Evolutionary conservation across 2,797 vertebrate species (phyloP).

Genomic region (Pseudocheirus occidentalis): DNA sequence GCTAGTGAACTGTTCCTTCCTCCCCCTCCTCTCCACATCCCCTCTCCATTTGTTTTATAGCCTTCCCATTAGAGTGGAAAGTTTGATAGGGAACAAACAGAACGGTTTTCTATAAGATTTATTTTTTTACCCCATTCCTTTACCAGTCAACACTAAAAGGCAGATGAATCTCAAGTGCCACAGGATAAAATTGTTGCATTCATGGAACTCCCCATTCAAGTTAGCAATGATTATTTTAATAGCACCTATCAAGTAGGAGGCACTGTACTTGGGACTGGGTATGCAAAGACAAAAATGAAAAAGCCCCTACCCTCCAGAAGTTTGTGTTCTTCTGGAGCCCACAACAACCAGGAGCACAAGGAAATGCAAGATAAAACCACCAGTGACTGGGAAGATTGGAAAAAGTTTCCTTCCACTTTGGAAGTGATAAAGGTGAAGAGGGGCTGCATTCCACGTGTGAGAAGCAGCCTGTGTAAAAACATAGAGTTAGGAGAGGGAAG

Average conservation of each 20-base stretch:
- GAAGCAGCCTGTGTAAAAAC: neutral
- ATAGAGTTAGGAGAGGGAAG: neutral
- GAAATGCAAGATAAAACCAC: neutral
- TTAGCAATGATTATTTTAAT: neutral
- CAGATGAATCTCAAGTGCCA: neutral
- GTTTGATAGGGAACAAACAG: neutral
- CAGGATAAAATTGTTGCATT: neutral
- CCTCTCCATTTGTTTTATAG: neutral
- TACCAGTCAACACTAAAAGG: neutral
- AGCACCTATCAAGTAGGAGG: neutral
- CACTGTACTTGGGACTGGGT: neutral
- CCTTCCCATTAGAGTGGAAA: slow-evolving; percentile 5
- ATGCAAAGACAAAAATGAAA: neutral
- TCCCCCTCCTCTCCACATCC: neutral
- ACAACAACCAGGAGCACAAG: neutral
- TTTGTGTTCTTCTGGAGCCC: neutral
- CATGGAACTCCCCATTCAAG: neutral
- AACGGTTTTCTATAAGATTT: neutral
- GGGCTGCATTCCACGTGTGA: neutral
- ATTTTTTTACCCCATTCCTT: neutral
- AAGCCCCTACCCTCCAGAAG: neutral
- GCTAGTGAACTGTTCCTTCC: neutral
- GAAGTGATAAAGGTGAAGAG: neutral
- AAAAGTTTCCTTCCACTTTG: neutral
- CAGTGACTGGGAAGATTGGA: neutral